A percentile compares a stretch with the other conserved stretches of the same genome.
Conservation (phyloP, 1,140 invertebrate genomes). For the Drosophila lini region DNA sequence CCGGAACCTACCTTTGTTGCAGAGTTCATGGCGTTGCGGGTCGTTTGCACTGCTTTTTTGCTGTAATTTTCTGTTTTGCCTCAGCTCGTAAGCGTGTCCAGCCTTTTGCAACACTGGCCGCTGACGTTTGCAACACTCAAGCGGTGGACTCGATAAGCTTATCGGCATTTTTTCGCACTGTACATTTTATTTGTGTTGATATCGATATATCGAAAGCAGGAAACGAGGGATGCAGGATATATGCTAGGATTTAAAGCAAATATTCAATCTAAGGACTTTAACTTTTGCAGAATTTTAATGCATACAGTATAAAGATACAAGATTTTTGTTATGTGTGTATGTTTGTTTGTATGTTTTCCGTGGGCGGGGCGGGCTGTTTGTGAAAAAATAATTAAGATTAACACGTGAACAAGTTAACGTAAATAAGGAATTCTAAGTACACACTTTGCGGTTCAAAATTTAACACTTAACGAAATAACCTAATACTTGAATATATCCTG, state of each 20-base stretch:
- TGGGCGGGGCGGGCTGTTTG: no score
- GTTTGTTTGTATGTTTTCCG: no score
- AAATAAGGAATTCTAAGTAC: neutral
- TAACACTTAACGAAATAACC: slow-evolving; percentile 20
- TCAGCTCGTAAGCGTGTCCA: slow-evolving; percentile 36
- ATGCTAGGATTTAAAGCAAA: neutral
- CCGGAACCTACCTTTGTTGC: slow-evolving; percentile 85
- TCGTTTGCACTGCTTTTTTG: slow-evolving; percentile 51
- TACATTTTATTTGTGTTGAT: neutral
- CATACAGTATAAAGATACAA: no score
- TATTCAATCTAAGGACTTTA: no score
- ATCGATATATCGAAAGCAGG: slow-evolving; percentile 9
- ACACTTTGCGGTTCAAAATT: neutral
- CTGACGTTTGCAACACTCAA: slow-evolving; percentile 32
- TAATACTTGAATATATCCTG: slow-evolving; percentile 20
- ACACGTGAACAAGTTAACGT: slow-evolving; percentile 6
- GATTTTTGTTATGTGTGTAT: no score
- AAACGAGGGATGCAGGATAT: neutral
- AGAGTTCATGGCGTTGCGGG: slow-evolving; percentile 85
- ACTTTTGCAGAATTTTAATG: no score
- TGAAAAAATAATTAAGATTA: neutral
- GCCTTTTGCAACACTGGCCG: slow-evolving; percentile 28
- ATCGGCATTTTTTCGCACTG: slow-evolving; percentile 6
- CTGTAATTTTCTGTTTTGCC: slow-evolving; percentile 62
- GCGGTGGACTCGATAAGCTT: slow-evolving; percentile 1